These are phyloP conservation scores for Lophotriccus pileatus DNA, from an alignment of 2,797 vertebrate genomes.

Conservation along the genomic window DNA sequence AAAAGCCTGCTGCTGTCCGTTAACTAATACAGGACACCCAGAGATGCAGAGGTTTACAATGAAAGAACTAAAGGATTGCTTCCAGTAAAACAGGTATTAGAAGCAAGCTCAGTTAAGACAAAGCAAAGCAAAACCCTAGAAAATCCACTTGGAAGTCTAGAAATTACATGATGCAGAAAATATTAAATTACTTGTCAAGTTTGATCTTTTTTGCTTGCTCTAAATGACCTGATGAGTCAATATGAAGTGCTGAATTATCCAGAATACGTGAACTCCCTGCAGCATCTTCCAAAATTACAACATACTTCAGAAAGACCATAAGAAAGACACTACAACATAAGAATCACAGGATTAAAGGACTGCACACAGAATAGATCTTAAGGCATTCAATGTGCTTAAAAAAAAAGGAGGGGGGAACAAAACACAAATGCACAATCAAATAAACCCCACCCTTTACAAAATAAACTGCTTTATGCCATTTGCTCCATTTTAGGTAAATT, in stretches of 20 bases:
- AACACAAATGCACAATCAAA: background rate
- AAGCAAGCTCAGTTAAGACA: background rate
- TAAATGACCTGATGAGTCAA: background rate
- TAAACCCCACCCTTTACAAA: background rate
- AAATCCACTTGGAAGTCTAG: background rate
- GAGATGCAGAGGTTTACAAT: background rate
- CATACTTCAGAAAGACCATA: background rate
- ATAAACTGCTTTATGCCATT: background rate
- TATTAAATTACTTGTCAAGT: background rate
- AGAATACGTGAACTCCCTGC: background rate
- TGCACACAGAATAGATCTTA: background rate
- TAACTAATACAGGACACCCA: background rate
- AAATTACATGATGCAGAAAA: background rate
- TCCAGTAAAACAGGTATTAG: background rate
- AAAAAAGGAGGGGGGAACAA: rapidly evolving
- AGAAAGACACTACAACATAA: background rate
- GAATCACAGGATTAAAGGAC: background rate
- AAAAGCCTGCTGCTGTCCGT: background rate
- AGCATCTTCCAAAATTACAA: background rate
- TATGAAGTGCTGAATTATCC: background rate
- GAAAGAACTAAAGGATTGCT: background rate
- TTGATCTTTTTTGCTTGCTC: background rate
- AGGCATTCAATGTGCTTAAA: background rate
- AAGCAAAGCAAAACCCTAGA: background rate
- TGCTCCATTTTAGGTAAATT: background rate